These are phyloP conservation scores for Cyclophora punctaria DNA, from an alignment of 2,888 invertebrate species.

Conservation along the genomic window DNA sequence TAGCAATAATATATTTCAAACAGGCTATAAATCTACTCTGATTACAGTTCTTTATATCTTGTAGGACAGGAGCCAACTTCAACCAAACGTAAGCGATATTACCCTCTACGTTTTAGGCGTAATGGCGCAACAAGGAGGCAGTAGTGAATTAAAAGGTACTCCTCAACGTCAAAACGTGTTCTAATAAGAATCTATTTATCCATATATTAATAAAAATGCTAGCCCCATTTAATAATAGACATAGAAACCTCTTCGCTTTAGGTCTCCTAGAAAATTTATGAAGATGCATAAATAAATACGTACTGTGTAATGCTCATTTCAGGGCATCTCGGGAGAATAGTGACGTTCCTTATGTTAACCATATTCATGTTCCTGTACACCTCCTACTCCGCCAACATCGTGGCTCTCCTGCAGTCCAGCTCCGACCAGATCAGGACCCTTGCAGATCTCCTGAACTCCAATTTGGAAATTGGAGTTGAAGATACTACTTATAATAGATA, in stretches of 20 bases:
- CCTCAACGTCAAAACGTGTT: too few species aligned
- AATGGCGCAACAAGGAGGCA: slow-evolving; percentile 75
- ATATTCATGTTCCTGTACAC: slow-evolving; percentile 80
- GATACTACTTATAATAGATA: slow-evolving; percentile 78
- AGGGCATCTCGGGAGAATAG: slow-evolving; percentile 71
- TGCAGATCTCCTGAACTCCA: slow-evolving; percentile 77
- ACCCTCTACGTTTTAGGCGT: slow-evolving; percentile 72
- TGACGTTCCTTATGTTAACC: slow-evolving; percentile 76
- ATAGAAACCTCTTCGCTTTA: too few species aligned
- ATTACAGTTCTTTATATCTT: neutral
- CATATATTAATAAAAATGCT: too few species aligned
- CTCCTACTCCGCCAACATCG: slow-evolving; percentile 83
- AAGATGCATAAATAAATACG: neutral
- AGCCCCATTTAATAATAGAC: too few species aligned
- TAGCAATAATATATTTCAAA: too few species aligned
- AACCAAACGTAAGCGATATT: slow-evolving; percentile 61
- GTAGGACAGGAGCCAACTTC: slow-evolving; percentile 20
- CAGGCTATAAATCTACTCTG: too few species aligned
- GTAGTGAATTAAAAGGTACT: slow-evolving; percentile 40
- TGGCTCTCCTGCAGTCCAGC: slow-evolving; percentile 81
- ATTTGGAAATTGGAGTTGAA: slow-evolving; percentile 78
- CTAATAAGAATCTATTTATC: too few species aligned
- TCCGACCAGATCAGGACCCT: slow-evolving; percentile 78
- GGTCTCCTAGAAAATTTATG: too few species aligned
- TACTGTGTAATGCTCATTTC: slow-evolving; percentile 18